These are phyloP conservation scores for Lepisosteus oculatus DNA, from an alignment of 2,113 vertebrate species.

Conservation along the genomic window DNA sequence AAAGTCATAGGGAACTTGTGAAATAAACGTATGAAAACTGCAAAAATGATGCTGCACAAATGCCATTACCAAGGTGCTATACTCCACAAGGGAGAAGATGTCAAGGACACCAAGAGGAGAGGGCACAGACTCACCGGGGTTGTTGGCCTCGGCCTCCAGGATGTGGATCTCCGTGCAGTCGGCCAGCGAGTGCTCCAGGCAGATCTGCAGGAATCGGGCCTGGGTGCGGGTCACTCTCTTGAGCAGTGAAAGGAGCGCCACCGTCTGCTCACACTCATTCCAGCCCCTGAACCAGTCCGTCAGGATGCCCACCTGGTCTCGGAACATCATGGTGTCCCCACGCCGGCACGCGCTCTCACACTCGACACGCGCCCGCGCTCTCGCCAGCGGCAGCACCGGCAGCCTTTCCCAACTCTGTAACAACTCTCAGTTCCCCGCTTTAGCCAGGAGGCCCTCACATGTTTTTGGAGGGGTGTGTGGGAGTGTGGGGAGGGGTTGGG, in stretches of 20 bases:
- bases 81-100: too few relatives aligned
- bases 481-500: conserved; percentile 24
- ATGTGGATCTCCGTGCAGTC: conserved; percentile 92
- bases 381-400: conserved; percentile 32
- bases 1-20: too few relatives aligned
- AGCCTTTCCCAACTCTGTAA: conserved; percentile 36
- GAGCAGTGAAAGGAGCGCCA: conserved; percentile 88
- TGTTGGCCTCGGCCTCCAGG: conserved; percentile 91
- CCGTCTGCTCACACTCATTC: conserved; percentile 96
- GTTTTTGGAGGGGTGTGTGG: conserved; percentile 53
- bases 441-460: conserved; percentile 67
- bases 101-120: background rate
- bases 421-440: conserved; percentile 61
- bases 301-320: conserved; percentile 93
- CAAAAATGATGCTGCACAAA: too few relatives aligned
- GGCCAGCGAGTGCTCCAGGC: conserved; percentile 90
- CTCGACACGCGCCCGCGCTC: conserved; percentile 22
- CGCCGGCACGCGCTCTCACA: conserved; percentile 33
- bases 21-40: too few relatives aligned
- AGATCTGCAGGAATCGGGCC: conserved; percentile 93
- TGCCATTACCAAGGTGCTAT: too few relatives aligned
- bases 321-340: conserved; percentile 92
- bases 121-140: conserved; percentile 71
- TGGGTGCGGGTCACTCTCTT: conserved; percentile 90
- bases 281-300: conserved; percentile 95